Conservation (phyloP, 2,888 invertebrate species). For the Sturmia bella region DNA sequence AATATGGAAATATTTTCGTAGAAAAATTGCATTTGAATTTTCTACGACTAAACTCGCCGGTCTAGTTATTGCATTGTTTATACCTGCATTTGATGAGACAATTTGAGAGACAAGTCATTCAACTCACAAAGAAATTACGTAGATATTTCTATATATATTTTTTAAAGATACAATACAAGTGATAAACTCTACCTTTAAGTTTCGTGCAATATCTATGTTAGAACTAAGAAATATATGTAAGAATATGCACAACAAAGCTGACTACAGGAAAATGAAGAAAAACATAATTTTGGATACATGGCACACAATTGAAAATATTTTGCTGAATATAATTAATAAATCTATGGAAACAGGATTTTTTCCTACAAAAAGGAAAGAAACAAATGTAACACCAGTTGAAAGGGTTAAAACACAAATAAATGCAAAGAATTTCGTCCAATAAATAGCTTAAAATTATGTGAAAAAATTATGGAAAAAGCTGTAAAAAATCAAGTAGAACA, state of each 20-base stretch:
- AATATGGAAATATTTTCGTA: too few species aligned
- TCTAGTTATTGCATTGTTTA: too few species aligned
- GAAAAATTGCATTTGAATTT: too few species aligned
- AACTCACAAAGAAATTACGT: too few species aligned
- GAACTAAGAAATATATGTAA: conserved; percentile 2
- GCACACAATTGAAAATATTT: neutral
- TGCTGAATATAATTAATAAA: neutral
- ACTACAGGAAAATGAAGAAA: neutral
- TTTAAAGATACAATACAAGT: neutral
- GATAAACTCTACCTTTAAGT: neutral
- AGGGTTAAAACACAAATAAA: neutral
- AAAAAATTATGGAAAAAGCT: neutral
- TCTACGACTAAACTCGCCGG: too few species aligned
- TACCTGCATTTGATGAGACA: too few species aligned
- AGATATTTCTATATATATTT: too few species aligned
- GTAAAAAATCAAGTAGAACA: neutral
- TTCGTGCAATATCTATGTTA: neutral
- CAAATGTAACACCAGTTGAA: neutral
- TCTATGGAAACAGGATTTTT: neutral
- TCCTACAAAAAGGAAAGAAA: neutral
- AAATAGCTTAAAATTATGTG: neutral
- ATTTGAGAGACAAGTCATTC: too few species aligned
- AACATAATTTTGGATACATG: neutral
- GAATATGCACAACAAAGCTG: neutral
- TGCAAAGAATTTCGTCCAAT: neutral